Percentiles rank a stretch among this genome's conserved stretches.
Conservation (phyloP, 2,113 vertebrate genomes). For the Tonatia bakeri region DNA sequence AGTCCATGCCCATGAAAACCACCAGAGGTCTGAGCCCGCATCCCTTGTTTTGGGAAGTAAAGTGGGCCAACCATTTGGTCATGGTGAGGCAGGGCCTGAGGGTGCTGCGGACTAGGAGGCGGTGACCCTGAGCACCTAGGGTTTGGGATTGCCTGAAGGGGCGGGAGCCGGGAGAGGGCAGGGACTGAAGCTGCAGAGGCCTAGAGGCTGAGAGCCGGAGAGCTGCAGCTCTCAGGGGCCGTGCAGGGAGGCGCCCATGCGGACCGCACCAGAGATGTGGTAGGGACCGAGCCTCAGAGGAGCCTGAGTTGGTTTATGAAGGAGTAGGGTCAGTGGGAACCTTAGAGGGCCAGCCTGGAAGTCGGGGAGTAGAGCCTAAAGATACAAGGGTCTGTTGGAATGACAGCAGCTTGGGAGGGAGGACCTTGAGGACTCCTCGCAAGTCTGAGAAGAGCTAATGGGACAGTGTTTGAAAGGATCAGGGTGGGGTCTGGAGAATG, state of each 20-base stretch:
- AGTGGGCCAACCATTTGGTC: too few species aligned
- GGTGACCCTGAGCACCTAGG: fast-evolving
- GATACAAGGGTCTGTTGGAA: neutral
- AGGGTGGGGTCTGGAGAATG: neutral
- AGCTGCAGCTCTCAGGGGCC: too few species aligned
- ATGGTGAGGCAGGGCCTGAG: neutral
- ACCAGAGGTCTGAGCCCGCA: neutral
- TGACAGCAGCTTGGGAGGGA: neutral
- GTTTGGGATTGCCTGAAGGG: neutral
- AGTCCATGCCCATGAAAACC: neutral
- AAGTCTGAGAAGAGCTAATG: neutral
- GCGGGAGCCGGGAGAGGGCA: fast-evolving
- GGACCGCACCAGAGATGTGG: neutral
- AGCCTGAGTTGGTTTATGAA: neutral
- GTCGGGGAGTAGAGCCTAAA: neutral
- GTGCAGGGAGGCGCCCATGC: neutral
- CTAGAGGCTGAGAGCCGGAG: fast-evolving
- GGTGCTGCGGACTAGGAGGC: too few species aligned
- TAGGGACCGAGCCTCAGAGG: neutral
- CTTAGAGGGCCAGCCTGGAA: neutral
- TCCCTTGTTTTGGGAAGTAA: neutral
- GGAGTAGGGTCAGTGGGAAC: neutral
- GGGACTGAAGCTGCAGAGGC: neutral
- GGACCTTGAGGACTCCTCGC: neutral
- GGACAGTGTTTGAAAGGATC: neutral